Conservation (phyloP, 2,797 vertebrate species). For the Takifugu rubripes region DNA sequence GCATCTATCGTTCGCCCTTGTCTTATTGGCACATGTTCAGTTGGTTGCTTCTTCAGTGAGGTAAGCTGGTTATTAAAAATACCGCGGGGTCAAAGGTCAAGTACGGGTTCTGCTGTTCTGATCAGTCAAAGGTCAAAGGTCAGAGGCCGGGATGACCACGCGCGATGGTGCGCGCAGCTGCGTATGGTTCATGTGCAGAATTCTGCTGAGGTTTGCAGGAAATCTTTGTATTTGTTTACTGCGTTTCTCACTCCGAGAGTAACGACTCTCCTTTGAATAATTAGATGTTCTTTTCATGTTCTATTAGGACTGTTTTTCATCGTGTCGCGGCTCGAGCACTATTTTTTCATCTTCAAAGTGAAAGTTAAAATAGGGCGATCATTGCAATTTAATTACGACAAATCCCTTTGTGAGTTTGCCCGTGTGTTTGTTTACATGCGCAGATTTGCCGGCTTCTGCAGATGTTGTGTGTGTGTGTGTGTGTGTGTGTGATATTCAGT, state of each 20-base stretch:
- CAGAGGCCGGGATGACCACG: conserved; percentile 17
- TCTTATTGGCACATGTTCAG: conserved; percentile 30
- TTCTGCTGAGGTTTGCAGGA: conserved; percentile 25
- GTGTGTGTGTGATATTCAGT: conserved; percentile 21
- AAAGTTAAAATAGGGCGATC: conserved; percentile 72
- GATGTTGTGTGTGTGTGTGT: conserved; percentile 45
- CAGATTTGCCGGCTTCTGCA: conserved; percentile 63
- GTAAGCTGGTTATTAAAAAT: conserved; percentile 37
- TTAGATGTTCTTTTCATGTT: conserved; percentile 70
- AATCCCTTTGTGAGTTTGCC: conserved; percentile 76
- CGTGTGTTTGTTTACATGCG: conserved; percentile 70
- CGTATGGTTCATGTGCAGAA: neutral
- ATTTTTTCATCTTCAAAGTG: conserved; percentile 72
- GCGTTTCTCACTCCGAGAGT: conserved; percentile 36
- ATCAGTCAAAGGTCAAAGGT: conserved; percentile 42
- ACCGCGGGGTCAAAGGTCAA: conserved; percentile 40
- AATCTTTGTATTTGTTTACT: conserved; percentile 48
- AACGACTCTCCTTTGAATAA: conserved; percentile 64
- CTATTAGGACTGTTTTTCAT: conserved; percentile 65
- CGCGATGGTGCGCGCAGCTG: neutral
- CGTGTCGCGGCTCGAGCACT: conserved; percentile 34
- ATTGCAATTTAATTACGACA: conserved; percentile 77
- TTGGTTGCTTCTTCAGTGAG: conserved; percentile 17
- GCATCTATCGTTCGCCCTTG: conserved; percentile 31
- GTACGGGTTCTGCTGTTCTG: conserved; percentile 36